A percentile compares a stretch with the other conserved stretches of the same genome.
phyloP scores from a whole-genome alignment of 2,113 vertebrate species.

The Burhinus oedicnemus region DNA sequence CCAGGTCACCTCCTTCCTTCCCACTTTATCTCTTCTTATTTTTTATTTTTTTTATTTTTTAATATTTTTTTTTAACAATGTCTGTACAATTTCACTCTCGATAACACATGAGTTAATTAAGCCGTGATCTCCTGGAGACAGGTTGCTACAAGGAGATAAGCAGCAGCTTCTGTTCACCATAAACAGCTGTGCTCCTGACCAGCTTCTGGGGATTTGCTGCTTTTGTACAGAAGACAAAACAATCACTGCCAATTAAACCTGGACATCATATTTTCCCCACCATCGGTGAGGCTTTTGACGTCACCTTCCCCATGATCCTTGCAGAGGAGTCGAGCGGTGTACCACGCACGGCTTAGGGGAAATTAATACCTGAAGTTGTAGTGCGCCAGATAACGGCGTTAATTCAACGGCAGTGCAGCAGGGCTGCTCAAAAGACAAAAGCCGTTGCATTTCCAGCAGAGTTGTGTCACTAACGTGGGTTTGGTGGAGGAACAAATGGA shows the following conservation, averaged over 20 bases:
- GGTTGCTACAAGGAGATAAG: conserved; percentile 79
- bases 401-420: neutral
- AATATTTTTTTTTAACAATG: conserved; percentile 10
- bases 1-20: conserved; percentile 54
- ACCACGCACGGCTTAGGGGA: neutral
- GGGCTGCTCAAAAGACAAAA: neutral
- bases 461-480: neutral
- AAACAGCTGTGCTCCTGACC: conserved; percentile 70
- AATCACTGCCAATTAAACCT: conserved; percentile 51
- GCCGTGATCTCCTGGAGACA: conserved; percentile 75
- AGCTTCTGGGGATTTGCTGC: conserved; percentile 71
- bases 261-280: conserved; percentile 17
- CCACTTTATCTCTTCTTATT: conserved; percentile 44
- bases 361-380: conserved; percentile 8
- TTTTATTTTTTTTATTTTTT: conserved; percentile 23
- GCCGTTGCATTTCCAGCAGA: neutral
- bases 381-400: neutral
- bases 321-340: neutral
- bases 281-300: neutral
- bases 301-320: conserved; percentile 1
- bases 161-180: conserved; percentile 34
- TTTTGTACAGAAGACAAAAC: conserved; percentile 73
- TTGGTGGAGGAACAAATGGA: neutral
- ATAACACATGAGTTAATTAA: conserved; percentile 78
- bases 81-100: conserved; percentile 63